These are phyloP conservation scores for Anneissia japonica DNA, from an alignment of 35 echinoderm and acorn worm species.

Conservation along the genomic window DNA sequence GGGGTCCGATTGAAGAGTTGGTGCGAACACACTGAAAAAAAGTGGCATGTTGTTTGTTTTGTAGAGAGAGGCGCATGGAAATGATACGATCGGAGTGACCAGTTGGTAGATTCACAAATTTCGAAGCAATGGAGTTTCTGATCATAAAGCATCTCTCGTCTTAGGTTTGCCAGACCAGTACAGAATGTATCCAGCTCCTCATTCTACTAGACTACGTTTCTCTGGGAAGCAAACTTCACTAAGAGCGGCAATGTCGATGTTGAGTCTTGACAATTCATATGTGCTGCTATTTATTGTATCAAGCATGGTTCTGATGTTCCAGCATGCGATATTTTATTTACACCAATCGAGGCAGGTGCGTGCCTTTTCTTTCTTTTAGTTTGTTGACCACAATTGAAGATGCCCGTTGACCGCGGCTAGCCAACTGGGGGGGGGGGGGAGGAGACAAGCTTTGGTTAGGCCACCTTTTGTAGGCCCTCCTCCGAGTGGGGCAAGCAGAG, in stretches of 20 bases:
- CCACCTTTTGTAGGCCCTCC: conserved; percentile 18
- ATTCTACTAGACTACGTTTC: conserved; percentile 42
- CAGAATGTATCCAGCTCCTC: conserved; percentile 45
- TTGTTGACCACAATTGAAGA: conserved; percentile 40
- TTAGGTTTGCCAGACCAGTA: conserved; percentile 56
- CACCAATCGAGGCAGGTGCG: conserved; percentile 1
- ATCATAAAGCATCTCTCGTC: conserved; percentile 45
- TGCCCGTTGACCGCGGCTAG: conserved; percentile 68
- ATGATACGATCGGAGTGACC: conserved; percentile 40
- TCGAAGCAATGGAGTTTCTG: conserved; percentile 27
- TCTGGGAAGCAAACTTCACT: conserved; percentile 46
- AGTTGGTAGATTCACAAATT: conserved; percentile 15
- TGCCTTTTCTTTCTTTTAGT: conserved; percentile 20
- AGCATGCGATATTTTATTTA: conserved; percentile 25
- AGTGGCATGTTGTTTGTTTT: conserved; percentile 1
- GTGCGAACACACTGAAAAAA: conserved; percentile 27
- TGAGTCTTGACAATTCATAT: conserved; percentile 30
- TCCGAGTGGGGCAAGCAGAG: conserved; percentile 55
- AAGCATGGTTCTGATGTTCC: conserved; percentile 55
- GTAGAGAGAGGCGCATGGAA: conserved; percentile 29
- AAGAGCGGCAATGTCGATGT: conserved; percentile 44
- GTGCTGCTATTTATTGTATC: conserved; percentile 22
- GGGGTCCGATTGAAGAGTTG: conserved; percentile 14
- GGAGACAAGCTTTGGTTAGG: conserved; percentile 53
- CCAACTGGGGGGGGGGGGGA: conserved; percentile 33